phyloP scores from a whole-genome alignment of 2,113 vertebrate genomes.

The Callopanchax toddi region DNA sequence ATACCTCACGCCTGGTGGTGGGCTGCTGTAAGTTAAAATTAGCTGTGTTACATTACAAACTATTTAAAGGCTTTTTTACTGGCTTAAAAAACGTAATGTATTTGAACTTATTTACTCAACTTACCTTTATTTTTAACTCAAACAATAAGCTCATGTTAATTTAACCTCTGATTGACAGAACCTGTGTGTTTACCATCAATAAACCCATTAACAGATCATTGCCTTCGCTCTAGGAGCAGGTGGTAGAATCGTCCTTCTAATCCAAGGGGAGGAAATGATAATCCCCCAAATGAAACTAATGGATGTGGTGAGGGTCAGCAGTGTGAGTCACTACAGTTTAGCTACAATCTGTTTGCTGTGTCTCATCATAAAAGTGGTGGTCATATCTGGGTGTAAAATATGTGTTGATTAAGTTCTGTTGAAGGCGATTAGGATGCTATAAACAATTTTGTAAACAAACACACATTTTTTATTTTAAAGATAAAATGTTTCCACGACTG shows the following conservation, averaged over 20 bases:
- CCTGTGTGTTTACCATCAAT: constrained; percentile 1
- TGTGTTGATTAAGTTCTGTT: no score
- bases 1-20: constrained; percentile 99
- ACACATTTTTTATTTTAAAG: no score
- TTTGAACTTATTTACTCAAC: not conserved
- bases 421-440: no score
- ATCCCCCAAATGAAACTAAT: constrained; percentile 42
- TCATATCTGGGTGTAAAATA: no score
- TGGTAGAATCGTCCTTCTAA: constrained; percentile 33
- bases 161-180: not conserved
- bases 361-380: no score
- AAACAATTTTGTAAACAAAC: no score
- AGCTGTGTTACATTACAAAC: no score
- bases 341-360: no score
- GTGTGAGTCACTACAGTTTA: not conserved
- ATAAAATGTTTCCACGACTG: no score
- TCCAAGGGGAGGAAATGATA: constrained; percentile 39
- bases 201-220: constrained; percentile 33
- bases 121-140: no score
- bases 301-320: not conserved
- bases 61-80: no score
- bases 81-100: not conserved
- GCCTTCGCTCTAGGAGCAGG: constrained; percentile 1
- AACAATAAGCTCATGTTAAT: no score
- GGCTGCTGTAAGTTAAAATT: constrained; percentile 90